Evolutionary conservation across 2,797 vertebrate species (phyloP), one percentile per base, ranked within the genome.

Genomic region (Ceyx erithaca): DNA sequence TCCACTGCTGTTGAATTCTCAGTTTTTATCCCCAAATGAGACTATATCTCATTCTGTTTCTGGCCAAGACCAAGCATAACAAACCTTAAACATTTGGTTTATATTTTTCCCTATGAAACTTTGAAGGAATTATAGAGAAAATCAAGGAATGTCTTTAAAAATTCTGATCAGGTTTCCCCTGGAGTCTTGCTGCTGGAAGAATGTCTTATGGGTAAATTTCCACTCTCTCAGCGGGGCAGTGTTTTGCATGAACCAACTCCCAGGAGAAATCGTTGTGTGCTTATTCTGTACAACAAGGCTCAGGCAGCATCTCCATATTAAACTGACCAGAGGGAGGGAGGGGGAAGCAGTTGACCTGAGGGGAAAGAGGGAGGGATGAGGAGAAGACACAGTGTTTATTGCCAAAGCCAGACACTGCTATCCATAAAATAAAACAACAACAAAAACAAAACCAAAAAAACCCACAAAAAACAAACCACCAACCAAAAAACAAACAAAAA

Each of bases 201-300:
- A 97, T 98, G 97, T 98, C 98, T 98, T 98, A 96, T 98, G 98
- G 98, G 98, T 99, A 99, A 98, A 99, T 99, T 99, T 99, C 98
- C 98, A 98, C 98, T 98, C 98, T 98, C 98, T 98, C 98, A 96
- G 98, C 96, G 93, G 98, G 98, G 97, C 97, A 98, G 98, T 97
- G 98, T 98, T 98, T 98, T 99, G 98, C 98, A 99, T 99, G 98
- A 99, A 98, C 97, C 96, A 97, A 95, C 97, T 99, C 99, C 98
- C 98, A 97, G 97, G 98, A 98, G 99, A 98, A 98, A 98, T 98
- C 97, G 97, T 97, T 98, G 97, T 98, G 98, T 98, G 98, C 98
- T 98, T 98, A 97, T 98, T 98, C 98, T 97, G 97, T 98, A 98
- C 98, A 98, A 98, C 97, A 98, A 97, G 97, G 97, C 98, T 97